Evolutionary conservation across 2,797 vertebrate genomes (phyloP), one percentile per base, ranked within the genome.

Genomic region (Apogon hyalosoma): DNA sequence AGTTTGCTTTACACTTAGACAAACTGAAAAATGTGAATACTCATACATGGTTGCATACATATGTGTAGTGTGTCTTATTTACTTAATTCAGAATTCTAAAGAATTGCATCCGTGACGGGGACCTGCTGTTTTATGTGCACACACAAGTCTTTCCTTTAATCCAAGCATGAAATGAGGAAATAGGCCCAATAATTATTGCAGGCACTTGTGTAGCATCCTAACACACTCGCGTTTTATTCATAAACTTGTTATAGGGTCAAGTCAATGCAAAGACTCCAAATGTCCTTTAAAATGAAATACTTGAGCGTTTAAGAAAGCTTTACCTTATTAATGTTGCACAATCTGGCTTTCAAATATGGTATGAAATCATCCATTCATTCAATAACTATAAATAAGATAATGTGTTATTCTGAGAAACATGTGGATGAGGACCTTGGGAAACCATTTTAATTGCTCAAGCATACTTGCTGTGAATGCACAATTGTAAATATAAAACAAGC

Each of bases 131-230:
- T 33, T 7, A 16, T 50, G 15, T 64, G 18, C 13, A 7, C 7
- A 28, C 54, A 54, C 0, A 0, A 48, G 57, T 42, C 50, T 11
- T 11, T 68, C 38, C 50, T 75, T 69, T 76, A 42, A 74, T 61
- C 56, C 46, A 38, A 3, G 38, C 47, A 40, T 63, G 53, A 63
- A 65, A 33, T 12, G 40, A 9, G 36, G 16, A 55, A 71, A 58
- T 2, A 39, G 40, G 72, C 21, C 15, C 14, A 72, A 53, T 70
- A 56, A 63, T 65, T 66, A 51, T 71, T 59, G 57, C 52, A 68
- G 50, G 48, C 59, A 49, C 57, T 42, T 57, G 51, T 51, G 50
- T 60, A 47, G 6, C 33, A 63, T 51, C 31, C n/a, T 68, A 16
- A 24, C 21, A 31, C 46, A 41, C 49, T 73, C 45, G 59, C 36